These are phyloP conservation scores for Scaptomyza parva DNA, from an alignment of 2,888 invertebrate species.

Conservation along the genomic window DNA sequence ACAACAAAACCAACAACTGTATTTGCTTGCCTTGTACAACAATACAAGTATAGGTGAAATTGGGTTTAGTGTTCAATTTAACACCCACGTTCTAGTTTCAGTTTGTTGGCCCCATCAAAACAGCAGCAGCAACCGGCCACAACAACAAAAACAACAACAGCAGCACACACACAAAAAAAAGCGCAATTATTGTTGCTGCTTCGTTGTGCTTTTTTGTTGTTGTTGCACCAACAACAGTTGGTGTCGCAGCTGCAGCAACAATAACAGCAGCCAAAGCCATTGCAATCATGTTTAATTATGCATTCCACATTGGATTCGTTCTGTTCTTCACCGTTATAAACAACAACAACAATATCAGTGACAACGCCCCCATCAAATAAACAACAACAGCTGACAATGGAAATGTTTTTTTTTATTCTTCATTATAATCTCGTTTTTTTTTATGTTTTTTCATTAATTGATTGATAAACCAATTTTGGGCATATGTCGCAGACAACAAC, in stretches of 20 bases:
- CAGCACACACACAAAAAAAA: neutral
- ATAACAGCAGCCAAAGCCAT: constrained; percentile 37
- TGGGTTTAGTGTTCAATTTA: constrained; percentile 77
- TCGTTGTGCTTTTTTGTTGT: constrained; percentile 29
- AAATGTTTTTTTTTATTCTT: constrained; percentile 35
- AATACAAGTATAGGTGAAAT: constrained; percentile 65
- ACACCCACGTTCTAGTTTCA: constrained; percentile 80
- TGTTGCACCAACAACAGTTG: constrained; percentile 41
- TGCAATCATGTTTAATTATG: constrained; percentile 77
- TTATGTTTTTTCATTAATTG: constrained; percentile 49
- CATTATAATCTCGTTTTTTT: constrained; percentile 14
- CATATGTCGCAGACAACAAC: constrained; percentile 26
- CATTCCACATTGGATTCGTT: constrained; percentile 72
- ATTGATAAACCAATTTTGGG: constrained; percentile 68
- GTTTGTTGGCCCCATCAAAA: constrained; percentile 74
- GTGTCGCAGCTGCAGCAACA: constrained; percentile 41
- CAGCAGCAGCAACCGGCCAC: constrained; percentile 19
- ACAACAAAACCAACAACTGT: too few relatives aligned
- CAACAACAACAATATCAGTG: constrained; percentile 1
- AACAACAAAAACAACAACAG: constrained; percentile 31
- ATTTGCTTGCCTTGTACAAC: constrained; percentile 37
- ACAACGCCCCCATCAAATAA: constrained; percentile 57
- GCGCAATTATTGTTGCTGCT: constrained; percentile 42
- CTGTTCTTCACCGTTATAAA: constrained; percentile 48
- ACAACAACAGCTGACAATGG: constrained; percentile 25